Percentiles rank a stretch among this genome's conserved stretches.
Conservation (phyloP, 2,797 vertebrate genomes). For the Chromobotia macracanthus region DNA sequence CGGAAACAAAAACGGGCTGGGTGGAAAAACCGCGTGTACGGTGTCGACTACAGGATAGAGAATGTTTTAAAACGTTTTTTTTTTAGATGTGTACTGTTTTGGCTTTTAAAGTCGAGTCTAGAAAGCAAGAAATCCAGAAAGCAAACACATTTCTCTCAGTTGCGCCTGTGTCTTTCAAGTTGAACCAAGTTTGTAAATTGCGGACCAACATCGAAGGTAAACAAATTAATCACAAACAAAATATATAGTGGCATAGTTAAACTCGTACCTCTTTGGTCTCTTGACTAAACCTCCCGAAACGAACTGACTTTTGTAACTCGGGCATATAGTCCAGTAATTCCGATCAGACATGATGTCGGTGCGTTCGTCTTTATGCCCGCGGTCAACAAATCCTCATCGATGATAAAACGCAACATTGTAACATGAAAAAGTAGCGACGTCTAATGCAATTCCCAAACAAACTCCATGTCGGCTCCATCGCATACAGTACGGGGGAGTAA, state of each 20-base stretch:
- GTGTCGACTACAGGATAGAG: neutral
- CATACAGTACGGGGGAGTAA: conserved; percentile 48
- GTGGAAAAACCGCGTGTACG: conserved; percentile 56
- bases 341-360: conserved; percentile 74
- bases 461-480: conserved; percentile 63
- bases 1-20: conserved; percentile 73
- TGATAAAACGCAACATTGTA: conserved; percentile 25
- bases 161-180: conserved; percentile 6
- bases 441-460: conserved; percentile 58
- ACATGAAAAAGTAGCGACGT: neutral
- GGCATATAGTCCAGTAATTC: conserved; percentile 80
- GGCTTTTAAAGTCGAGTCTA: neutral
- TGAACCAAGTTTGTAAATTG: conserved; percentile 21
- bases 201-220: neutral
- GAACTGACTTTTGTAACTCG: conserved; percentile 81
- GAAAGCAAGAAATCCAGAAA: no score
- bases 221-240: neutral
- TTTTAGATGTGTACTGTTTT: neutral
- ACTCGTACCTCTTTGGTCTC: conserved; percentile 75
- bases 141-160: neutral
- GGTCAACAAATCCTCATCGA: conserved; percentile 19
- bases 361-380: neutral
- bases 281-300: conserved; percentile 79
- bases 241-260: conserved; percentile 1
- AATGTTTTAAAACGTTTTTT: neutral